Evolutionary conservation across 2,888 invertebrate genomes (phyloP).

Genomic region (Omphaloscelis lunosa): DNA sequence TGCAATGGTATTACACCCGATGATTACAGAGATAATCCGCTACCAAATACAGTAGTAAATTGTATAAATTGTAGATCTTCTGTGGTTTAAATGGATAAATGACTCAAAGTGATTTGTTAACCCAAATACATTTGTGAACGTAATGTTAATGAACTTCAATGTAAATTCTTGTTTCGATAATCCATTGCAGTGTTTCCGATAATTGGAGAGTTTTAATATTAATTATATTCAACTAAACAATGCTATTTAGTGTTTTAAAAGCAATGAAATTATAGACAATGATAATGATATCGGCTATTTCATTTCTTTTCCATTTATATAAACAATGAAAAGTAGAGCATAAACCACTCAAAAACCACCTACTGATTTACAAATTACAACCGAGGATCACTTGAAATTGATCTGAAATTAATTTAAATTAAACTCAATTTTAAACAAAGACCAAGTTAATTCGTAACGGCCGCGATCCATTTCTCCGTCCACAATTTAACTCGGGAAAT

Average conservation of each 20-base stretch:
- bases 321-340: background rate
- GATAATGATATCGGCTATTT: background rate
- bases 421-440: constrained; percentile 15
- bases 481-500: background rate
- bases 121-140: background rate
- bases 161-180: constrained; percentile 2
- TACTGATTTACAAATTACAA: background rate
- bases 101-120: background rate
- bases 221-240: background rate
- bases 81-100: background rate
- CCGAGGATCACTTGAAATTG: background rate
- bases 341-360: background rate
- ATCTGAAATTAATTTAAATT: background rate
- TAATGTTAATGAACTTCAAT: background rate
- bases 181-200: background rate
- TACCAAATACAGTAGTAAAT: constrained; percentile 8
- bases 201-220: background rate
- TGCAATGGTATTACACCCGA: background rate
- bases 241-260: background rate
- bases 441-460: background rate
- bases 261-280: background rate
- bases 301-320: background rate
- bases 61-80: background rate
- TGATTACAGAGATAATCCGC: background rate
- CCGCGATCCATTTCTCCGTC: background rate